Conservation (phyloP, 2,888 invertebrate species). For the Tryphoninae sp. region DNA sequence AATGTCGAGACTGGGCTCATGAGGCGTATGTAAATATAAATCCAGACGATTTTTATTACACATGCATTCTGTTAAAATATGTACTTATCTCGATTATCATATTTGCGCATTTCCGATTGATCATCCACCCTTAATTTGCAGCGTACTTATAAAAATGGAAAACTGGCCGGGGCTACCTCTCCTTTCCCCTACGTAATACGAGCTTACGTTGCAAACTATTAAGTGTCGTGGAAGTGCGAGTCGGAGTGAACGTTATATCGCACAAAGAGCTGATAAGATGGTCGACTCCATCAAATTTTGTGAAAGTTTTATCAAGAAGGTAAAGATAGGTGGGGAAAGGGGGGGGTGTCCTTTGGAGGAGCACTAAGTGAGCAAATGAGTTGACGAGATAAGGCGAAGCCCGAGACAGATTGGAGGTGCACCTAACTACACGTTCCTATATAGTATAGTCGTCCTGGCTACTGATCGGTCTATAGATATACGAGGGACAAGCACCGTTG, state of each 20-base stretch:
- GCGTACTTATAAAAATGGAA: too few species aligned
- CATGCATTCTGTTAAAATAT: too few species aligned
- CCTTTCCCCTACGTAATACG: too few species aligned
- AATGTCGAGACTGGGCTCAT: too few species aligned
- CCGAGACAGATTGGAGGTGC: slow-evolving; percentile 4
- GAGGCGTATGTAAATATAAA: too few species aligned
- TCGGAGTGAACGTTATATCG: slow-evolving; percentile 26
- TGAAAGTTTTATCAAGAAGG: slow-evolving; percentile 31
- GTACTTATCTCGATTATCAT: too few species aligned
- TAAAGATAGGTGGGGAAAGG: slow-evolving; percentile 3
- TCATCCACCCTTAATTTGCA: too few species aligned
- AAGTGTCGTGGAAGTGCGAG: neutral
- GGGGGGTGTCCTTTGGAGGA: slow-evolving; percentile 11
- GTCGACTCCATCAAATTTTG: slow-evolving; percentile 14
- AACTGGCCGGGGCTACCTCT: too few species aligned
- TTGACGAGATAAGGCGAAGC: slow-evolving; percentile 8
- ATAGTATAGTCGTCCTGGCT: neutral
- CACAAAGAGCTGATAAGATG: slow-evolving; percentile 31
- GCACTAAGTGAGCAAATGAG: slow-evolving; percentile 43
- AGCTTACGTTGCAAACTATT: too few species aligned
- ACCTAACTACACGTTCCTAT: neutral
- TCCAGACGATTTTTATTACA: too few species aligned
- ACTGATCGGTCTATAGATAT: slow-evolving; percentile 14
- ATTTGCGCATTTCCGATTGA: too few species aligned
- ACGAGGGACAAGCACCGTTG: neutral